These are phyloP conservation scores for Fopius arisanus DNA, from an alignment of 1,140 invertebrate genomes.

Conservation along the genomic window DNA sequence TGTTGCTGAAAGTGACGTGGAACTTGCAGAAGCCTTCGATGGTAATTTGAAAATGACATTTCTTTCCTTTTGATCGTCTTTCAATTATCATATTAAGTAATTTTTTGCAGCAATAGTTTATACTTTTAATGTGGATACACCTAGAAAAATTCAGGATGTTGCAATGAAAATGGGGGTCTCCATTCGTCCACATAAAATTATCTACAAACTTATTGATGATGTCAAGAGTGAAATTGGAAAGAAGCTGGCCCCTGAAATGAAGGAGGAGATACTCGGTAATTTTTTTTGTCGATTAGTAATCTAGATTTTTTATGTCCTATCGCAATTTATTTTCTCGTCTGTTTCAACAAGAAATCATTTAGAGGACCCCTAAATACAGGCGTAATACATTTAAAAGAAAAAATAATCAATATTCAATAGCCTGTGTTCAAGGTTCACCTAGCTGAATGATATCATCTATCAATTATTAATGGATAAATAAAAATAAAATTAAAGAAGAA, in stretches of 20 bases:
- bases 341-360: no score
- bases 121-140: constrained; percentile 80
- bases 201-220: constrained; percentile 91
- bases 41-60: constrained; percentile 64
- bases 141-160: constrained; percentile 61
- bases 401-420: no score
- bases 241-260: constrained; percentile 74
- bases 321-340: no score
- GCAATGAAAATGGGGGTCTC: constrained; percentile 68
- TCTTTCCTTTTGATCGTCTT: neutral
- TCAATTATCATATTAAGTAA: neutral
- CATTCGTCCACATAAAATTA: constrained; percentile 82
- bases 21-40: constrained; percentile 85
- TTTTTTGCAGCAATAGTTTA: constrained; percentile 77
- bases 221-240: constrained; percentile 81
- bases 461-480: no score
- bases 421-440: no score
- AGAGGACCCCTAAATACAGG: no score
- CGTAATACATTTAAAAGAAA: no score
- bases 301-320: constrained; percentile 27
- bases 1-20: constrained; percentile 83
- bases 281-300: neutral
- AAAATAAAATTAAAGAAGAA: no score
- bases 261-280: constrained; percentile 80
- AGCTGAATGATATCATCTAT: no score